Base-by-base conservation (phyloP, 1,140 invertebrate genomes). In the Sarcophaga peregrina region DNA sequence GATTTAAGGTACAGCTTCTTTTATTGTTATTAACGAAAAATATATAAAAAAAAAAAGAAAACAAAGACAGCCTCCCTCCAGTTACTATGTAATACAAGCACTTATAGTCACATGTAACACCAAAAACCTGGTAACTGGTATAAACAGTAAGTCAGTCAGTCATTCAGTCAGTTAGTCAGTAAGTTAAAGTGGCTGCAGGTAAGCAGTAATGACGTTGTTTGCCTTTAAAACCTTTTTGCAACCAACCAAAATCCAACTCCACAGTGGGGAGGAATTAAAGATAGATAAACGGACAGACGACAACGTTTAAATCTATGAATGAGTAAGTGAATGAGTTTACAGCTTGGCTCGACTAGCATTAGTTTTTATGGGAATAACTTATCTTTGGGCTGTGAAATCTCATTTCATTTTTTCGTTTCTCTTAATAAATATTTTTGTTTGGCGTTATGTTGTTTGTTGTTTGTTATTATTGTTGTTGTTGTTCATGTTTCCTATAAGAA, bases 1-100 rank as follows among this genome's bases (percentile, higher is more conserved):
- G 75, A 78, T 50, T 78, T 52, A 6, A 20, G 62, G 17, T 78
- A 10, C 11, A 52, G 48, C 75, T 78, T 78, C 75, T 78, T 76
- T 46, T 58, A 58, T 58, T 58, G 7, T 58, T 11, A n/a, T 58
- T 37, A 37, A 37, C 25, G 25, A 37, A 37, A 37, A 37, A 37
- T 4, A 37, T 2, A 37, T 3, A n/a, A 58, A 58, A 58, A 10
- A 58, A 58, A 58, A 58, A 58, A 11, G 20, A 17, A 20, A 20
- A 15, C 20, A 78, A 78, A 78, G 75, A 78, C 25, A 78, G 75
- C 75, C 75, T 50, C 75, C 25, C 25, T 37, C 25, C 25, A 37
- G 25, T 37, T 37, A 1, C 25, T 37, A 20, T 25, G 9, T 25
- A 72, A 72, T 8, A 11, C 25, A 17, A 72, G 58, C 62, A 72